These are phyloP conservation scores for Monomorium pharaonis DNA, from an alignment of 1,140 invertebrate genomes.

Conservation along the genomic window DNA sequence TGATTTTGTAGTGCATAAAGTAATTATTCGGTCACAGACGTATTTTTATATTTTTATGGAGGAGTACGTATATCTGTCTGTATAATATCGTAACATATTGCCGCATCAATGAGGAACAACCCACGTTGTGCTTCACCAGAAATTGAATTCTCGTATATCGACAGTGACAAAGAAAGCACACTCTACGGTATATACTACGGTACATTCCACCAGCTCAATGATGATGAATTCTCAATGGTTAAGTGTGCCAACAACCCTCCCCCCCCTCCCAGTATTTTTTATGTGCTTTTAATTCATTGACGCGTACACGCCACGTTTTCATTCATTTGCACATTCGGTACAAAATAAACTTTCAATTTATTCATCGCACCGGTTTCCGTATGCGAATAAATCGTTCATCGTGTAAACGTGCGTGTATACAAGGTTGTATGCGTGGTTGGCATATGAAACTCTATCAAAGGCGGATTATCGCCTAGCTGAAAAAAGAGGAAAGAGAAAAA, in stretches of 20 bases:
- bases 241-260: neutral
- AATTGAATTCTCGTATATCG: constrained; percentile 61
- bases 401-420: neutral
- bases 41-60: neutral
- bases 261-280: constrained; percentile 14
- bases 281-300: constrained; percentile 6
- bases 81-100: neutral
- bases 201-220: neutral
- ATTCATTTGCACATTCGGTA: neutral
- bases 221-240: constrained; percentile 16
- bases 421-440: neutral
- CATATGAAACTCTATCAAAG: constrained; percentile 13
- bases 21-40: neutral
- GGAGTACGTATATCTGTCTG: neutral
- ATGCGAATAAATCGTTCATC: constrained; percentile 17
- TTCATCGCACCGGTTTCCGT: neutral
- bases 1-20: neutral
- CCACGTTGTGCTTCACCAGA: constrained; percentile 28
- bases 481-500: neutral
- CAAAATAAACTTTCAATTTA: constrained; percentile 28
- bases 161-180: constrained; percentile 34
- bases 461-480: neutral
- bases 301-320: neutral
- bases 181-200: neutral
- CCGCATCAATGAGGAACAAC: neutral